These are phyloP conservation scores for Oophaga pumilio DNA, from an alignment of 2,113 vertebrate species.

Conservation along the genomic window DNA sequence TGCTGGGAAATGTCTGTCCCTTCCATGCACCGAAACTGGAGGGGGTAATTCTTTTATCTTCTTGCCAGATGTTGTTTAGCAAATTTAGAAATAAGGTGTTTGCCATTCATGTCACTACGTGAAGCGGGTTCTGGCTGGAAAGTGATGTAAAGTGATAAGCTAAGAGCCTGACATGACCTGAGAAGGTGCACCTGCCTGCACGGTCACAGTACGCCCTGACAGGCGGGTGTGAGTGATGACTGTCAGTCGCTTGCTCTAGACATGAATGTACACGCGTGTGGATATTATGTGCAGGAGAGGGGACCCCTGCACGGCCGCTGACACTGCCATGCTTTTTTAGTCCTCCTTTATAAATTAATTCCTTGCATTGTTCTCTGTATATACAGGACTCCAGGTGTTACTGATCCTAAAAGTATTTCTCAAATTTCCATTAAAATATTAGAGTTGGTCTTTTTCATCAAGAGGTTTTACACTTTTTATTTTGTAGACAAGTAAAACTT, in stretches of 20 bases:
- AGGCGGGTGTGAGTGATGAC: not conserved
- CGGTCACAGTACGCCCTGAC: not conserved
- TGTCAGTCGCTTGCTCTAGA: not conserved
- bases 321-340: not conserved
- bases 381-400: not conserved
- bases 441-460: not conserved
- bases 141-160: not conserved
- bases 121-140: not conserved
- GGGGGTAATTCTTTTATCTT: slow-evolving; percentile 10
- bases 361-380: not conserved
- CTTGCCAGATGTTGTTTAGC: slow-evolving; percentile 15
- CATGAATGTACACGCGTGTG: slow-evolving; percentile 15
- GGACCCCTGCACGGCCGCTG: not conserved
- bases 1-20: slow-evolving; percentile 21
- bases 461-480: too few relatives aligned
- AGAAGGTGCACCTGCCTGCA: slow-evolving; percentile 17
- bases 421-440: not conserved
- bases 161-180: slow-evolving; percentile 29
- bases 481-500: too few relatives aligned
- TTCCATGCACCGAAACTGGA: not conserved
- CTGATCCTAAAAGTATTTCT: not conserved
- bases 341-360: too few relatives aligned
- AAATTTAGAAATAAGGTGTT: slow-evolving; percentile 7
- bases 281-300: not conserved
- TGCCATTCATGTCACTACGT: slow-evolving; percentile 4